Base-by-base conservation (phyloP, 2,888 invertebrate species). In the Colostygia pectinataria region DNA sequence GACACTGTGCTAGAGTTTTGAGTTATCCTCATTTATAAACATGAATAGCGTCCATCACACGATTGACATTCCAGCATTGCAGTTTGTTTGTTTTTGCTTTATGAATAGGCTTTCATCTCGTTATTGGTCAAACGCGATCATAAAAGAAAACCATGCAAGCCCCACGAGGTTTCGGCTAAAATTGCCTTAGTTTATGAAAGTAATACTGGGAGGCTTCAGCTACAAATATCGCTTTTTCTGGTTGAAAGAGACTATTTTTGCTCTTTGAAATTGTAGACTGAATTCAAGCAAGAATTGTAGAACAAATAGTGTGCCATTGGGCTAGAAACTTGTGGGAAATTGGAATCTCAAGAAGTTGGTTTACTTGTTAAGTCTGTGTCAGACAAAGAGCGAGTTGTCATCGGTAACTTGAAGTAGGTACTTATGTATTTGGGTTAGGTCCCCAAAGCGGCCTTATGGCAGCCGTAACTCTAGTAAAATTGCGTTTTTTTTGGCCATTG, bases 321-420 rank as follows among this genome's bases (percentile, higher is more conserved):
- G 20, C n/a, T 27, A 10, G 10, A 29, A 29, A n/a, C 39, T 29
- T 4, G 7, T 10, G n/a, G 29, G 39, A 29, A 39, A 39, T 39
- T 39, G 39, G 20, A 39, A 39, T 29, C 29, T 28, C 39, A 39
- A 20, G 29, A 29, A 20, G 39, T 39, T 29, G 3, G 20, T 18
- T 27, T 20, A 29, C 24, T 24, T 23, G 27, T 27, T 25, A 13
- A 12, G 15, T 9, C 25, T 37, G n/a, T n/a, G 4, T 15, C 24
- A 37, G 14, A 15, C 33, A 33, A 33, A 18, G 33, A 10, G 9
- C 20, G 6, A 20, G 20, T 20, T 10, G 20, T 20, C 18, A 18
- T 33, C 33, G 10, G 7, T 9, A 9, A 18, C 18, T 33, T 33
- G 20, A 33, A 1, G 4, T 14, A 15, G 9, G 31, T 31, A 8